Evolutionary conservation across 2,797 vertebrate genomes (phyloP).

Genomic region (Sciurus vulgaris): DNA sequence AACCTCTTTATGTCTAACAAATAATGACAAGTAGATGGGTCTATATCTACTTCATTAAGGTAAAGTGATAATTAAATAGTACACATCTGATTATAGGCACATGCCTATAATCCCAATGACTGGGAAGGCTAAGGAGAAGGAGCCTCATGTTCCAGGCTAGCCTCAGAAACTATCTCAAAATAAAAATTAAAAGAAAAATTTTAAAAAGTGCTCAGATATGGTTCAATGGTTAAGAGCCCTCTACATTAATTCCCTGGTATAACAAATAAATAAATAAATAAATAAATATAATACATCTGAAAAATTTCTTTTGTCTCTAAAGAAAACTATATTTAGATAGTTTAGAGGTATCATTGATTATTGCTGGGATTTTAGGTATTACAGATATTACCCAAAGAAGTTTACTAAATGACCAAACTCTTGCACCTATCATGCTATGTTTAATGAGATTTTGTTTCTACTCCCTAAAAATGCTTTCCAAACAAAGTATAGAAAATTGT

Average conservation of each 20-base stretch:
- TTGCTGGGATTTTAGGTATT: background rate
- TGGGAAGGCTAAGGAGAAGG: too few species aligned
- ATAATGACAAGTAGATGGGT: background rate
- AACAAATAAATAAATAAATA: too few species aligned
- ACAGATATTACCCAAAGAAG: background rate
- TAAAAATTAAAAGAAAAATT: background rate
- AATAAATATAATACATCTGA: background rate
- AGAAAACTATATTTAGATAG: background rate
- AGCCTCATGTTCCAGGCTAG: too few species aligned
- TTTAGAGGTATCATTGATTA: background rate
- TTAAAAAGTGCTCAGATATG: too few species aligned
- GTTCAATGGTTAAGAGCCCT: too few species aligned
- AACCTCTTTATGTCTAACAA: background rate
- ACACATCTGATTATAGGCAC: too few species aligned
- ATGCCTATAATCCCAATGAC: too few species aligned
- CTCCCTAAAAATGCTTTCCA: background rate
- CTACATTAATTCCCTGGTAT: too few species aligned
- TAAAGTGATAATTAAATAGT: background rate
- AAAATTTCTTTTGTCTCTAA: background rate
- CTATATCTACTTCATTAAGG: background rate
- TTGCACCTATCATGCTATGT: accelerated
- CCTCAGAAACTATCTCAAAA: too few species aligned
- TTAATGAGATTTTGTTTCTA: background rate
- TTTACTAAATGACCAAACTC: background rate
- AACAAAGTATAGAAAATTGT: background rate